Base-by-base conservation (phyloP, 2,797 vertebrate species). In the Sitta carolinensis region DNA sequence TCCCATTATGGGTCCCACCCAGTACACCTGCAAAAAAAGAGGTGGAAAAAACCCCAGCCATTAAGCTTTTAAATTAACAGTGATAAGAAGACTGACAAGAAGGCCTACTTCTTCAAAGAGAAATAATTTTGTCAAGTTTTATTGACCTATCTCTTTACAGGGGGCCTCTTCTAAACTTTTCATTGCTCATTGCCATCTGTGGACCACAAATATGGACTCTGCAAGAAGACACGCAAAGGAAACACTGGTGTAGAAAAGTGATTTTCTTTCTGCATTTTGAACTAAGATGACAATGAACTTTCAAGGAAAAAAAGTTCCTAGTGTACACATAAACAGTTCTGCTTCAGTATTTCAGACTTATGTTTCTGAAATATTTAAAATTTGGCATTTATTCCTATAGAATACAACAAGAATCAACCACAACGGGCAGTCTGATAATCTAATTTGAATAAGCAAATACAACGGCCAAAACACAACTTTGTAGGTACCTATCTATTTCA, bases 1-100 rank as follows among this genome's bases (percentile, higher is more conserved):
- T 59, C 99, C 99, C 27, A 99, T 97, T 61, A 99, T 96, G 13
- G 99, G 99, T 43, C 99, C 99, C 34, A 99, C 97, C 99, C 99
- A 99, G 93, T 99, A 99, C 13, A 99, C 97, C 99, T 99, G 90
- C 12, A 79, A 72, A 90, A 27, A 63, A 91, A 32, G 59, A 76
- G 50, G 43, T 36, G 84, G 59, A 13, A 47, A 29, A 66, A 42
- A 7, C 20, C 34, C 47, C 36, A 27, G 36, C 7, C 12, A 36
- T 69, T 69, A 73, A 61, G 23, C 7, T 89, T 80, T 51, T 68
- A 77, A 64, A 32, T 55, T 58, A 63, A n/a, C 30, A 59, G 26
- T 0, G 1, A 5, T 25, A 76, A 55, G 11, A 30, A 34, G 26
- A 40, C 13, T 10, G 8, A 87, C 62, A 80, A 88, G 40, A 15